Evolutionary conservation across 2,797 vertebrate genomes (phyloP), one percentile per base, ranked within the genome.

Genomic region (Synaphobranchus kaupii): DNA sequence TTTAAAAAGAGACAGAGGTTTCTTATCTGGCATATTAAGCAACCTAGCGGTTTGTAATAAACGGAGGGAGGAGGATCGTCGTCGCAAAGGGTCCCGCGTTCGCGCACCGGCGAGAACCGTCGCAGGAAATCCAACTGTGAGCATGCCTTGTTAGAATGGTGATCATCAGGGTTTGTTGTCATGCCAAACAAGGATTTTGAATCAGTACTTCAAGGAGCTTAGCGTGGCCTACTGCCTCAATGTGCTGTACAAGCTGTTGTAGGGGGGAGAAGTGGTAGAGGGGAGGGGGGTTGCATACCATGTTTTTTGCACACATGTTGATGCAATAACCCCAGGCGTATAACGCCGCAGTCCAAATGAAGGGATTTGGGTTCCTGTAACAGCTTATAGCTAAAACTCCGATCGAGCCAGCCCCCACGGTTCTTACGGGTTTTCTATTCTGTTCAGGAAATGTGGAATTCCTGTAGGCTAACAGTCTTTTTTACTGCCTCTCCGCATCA

Each of bases 281-380:
- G 48, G 66, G 28, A 25, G 52, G 71, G 71, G 39, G 39, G 47
- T 58, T 58, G 39, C 85, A n/a, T 52, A 66, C 66, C 82, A 39
- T 44, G 54, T 86, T 66, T 68, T 56, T 87, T 89, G 56, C 66
- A 89, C 88, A 90, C 84, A 66, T 82, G 87, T 83, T 58, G 78
- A 58, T 63, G 76, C 47, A 54, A 85, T 81, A 54, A 50, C 87
- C 83, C 76, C 15, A 50, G 73, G 84, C 68, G 8, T 71, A 17
- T 28, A 31, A 52, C 71, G 63, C 22, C 68, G 86, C 86, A 83
- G 85, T 88, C 88, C 87, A 89, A 90, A 89, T 89, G 89, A 89
- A 90, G 84, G 87, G 90, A 90, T 91, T 89, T 90, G 81, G 86
- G 50, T 56, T 44, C 44, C 78, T 87, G 90, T 83, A 80, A 87